These are phyloP conservation scores for Eustalomyia histrio DNA, from an alignment of 2,888 invertebrate genomes.

Conservation along the genomic window DNA sequence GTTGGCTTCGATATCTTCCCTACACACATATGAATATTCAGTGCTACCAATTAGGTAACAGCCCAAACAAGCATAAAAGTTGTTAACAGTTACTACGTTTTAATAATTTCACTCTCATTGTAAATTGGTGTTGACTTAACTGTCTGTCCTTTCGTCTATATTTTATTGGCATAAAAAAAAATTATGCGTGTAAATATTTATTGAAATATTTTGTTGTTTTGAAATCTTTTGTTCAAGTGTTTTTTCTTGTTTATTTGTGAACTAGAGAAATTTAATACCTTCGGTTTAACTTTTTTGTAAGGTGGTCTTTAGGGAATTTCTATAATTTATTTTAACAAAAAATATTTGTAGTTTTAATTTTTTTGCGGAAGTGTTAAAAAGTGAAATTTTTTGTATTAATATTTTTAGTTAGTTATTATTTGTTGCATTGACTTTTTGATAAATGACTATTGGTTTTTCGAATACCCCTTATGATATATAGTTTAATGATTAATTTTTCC, in stretches of 20 bases:
- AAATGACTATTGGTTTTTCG: not conserved
- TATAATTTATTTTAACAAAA: not conserved
- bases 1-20: not conserved
- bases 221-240: slow-evolving; percentile 15
- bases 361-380: slow-evolving; percentile 47
- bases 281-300: not conserved
- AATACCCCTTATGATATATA: not conserved
- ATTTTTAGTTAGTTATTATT: not conserved
- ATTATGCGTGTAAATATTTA: slow-evolving; percentile 51
- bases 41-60: slow-evolving; percentile 52
- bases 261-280: slow-evolving; percentile 53
- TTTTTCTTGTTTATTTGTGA: slow-evolving; percentile 7
- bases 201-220: slow-evolving; percentile 29
- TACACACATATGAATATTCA: slow-evolving; percentile 41
- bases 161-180: not conserved
- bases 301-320: slow-evolving; percentile 8
- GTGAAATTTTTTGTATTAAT: slow-evolving; percentile 33
- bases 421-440: not conserved
- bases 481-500: not conserved
- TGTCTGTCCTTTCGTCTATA: not conserved
- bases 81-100: slow-evolving; percentile 14
- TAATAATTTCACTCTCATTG: slow-evolving; percentile 46
- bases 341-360: not conserved
- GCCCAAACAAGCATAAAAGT: not conserved
- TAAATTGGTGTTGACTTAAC: not conserved